Conservation (phyloP, 2,113 vertebrate genomes). For the Prionailurus viverrinus region DNA sequence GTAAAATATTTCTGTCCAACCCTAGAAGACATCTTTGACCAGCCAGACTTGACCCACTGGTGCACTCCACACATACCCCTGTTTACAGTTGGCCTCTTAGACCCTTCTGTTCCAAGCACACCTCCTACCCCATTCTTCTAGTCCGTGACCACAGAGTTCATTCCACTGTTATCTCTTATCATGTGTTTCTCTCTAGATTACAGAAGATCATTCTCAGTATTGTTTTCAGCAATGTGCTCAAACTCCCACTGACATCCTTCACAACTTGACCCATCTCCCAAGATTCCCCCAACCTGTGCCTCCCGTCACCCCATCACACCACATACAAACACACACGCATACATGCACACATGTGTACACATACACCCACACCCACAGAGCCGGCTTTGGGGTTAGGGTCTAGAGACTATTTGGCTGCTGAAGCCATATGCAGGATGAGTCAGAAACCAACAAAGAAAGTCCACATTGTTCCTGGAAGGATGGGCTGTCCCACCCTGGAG, state of each 20-base stretch:
- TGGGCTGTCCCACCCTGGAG: not conserved
- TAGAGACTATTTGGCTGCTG: not conserved
- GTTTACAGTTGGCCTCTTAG: not conserved
- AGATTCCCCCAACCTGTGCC: not conserved
- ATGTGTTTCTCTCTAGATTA: not conserved
- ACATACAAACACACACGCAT: not conserved
- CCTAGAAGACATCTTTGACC: not conserved
- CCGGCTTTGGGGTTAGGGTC: not conserved
- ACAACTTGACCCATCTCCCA: not conserved
- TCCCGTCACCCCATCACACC: not conserved
- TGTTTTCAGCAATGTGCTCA: constrained; percentile 9
- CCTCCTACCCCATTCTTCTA: not conserved
- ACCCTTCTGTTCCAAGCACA: not conserved
- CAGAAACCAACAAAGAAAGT: not conserved
- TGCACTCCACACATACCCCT: not conserved
- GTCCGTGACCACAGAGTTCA: not conserved
- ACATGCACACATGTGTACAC: not conserved
- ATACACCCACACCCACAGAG: not conserved
- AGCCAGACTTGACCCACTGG: not conserved
- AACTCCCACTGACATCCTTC: not conserved
- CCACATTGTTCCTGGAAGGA: not conserved
- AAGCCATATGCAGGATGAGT: constrained; percentile 4
- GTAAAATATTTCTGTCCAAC: not conserved
- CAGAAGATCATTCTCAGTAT: not conserved
- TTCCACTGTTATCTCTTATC: not conserved